Conservation (phyloP, 2,113 vertebrate genomes). For the Crotalus helleri region DNA sequence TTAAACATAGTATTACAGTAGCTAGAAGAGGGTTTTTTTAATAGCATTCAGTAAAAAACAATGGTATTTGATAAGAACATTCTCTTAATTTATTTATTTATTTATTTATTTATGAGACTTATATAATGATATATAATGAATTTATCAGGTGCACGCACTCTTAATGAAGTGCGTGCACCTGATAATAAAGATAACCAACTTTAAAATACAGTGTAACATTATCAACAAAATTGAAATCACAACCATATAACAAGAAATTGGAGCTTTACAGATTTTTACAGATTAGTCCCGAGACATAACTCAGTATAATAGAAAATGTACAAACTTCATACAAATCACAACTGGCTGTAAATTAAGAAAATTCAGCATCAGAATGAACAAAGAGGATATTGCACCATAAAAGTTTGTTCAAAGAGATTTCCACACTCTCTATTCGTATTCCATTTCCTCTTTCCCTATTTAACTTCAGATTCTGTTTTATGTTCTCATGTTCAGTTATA, state of each 20-base stretch:
- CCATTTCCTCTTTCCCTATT: background rate
- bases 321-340: background rate
- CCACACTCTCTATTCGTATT: background rate
- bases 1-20: background rate
- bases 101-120: no score
- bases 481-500: background rate
- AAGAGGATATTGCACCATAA: background rate
- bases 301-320: background rate
- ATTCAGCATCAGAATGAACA: background rate
- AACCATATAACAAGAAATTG: background rate
- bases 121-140: background rate
- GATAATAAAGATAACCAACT: background rate
- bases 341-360: background rate
- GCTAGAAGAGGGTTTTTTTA: background rate
- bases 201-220: background rate
- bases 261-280: background rate
- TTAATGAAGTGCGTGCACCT: background rate
- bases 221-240: background rate
- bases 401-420: background rate
- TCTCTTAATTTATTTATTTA: no score
- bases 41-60: background rate
- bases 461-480: background rate
- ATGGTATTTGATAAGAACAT: background rate
- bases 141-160: background rate
- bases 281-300: no score